Evolutionary conservation across 1,140 invertebrate genomes (phyloP).

Genomic region (Samia ricini): DNA sequence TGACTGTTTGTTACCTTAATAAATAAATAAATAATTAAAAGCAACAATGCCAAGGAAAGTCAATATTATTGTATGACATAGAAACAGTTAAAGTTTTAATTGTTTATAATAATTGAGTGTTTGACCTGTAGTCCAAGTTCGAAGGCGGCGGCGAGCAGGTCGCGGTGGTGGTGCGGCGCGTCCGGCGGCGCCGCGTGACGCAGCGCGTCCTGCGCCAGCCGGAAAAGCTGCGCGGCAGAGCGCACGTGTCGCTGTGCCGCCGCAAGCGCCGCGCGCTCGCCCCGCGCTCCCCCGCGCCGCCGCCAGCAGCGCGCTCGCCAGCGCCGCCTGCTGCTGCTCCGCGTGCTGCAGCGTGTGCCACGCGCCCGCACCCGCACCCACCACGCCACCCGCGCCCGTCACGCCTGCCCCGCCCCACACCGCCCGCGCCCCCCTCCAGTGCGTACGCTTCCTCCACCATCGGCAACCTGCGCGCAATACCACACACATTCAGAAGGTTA

Average conservation of each 20-base stretch:
- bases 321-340: conserved; percentile 88
- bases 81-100: too few species aligned
- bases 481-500: not conserved
- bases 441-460: conserved; percentile 87
- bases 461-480: conserved; percentile 80
- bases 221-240: conserved; percentile 89
- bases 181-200: conserved; percentile 88
- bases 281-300: conserved; percentile 81
- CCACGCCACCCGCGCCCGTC: conserved; percentile 42
- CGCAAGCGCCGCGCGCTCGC: conserved; percentile 84
- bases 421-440: conserved; percentile 71
- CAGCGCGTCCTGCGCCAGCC: conserved; percentile 90
- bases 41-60: too few species aligned
- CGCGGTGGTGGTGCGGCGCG: conserved; percentile 83
- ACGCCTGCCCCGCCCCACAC: conserved; percentile 31
- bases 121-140: conserved; percentile 87
- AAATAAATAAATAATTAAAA: too few species aligned
- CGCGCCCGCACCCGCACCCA: conserved; percentile 57
- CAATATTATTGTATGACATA: too few species aligned
- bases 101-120: not conserved
- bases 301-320: conserved; percentile 88
- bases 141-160: conserved; percentile 86
- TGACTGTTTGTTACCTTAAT: too few species aligned
- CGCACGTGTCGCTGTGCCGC: conserved; percentile 89
- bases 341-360: conserved; percentile 82